Conservation (phyloP, 2,113 vertebrate species). For the Ahaetulla prasina region DNA sequence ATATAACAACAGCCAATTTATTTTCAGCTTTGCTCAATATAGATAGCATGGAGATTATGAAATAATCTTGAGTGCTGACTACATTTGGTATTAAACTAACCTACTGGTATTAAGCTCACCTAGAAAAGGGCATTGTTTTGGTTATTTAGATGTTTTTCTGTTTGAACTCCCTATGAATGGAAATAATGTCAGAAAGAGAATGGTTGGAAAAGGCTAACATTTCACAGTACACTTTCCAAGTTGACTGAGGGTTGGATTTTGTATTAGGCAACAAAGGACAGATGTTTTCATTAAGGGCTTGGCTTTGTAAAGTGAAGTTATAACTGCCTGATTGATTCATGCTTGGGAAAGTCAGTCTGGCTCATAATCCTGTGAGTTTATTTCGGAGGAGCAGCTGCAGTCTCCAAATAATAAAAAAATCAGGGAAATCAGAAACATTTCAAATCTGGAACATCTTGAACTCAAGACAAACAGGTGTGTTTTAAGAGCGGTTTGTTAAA, state of each 20-base stretch:
- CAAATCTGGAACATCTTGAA: background rate
- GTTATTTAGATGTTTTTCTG: background rate
- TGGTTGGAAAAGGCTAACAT: background rate
- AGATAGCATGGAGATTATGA: background rate
- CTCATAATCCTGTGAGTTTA: background rate
- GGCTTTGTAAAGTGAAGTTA: background rate
- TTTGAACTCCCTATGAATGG: background rate
- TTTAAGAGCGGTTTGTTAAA: background rate
- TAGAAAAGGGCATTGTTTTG: background rate
- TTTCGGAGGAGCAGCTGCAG: background rate
- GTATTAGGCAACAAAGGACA: background rate
- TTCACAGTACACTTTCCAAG: background rate
- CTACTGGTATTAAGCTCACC: constrained; percentile 16
- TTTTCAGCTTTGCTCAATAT: background rate
- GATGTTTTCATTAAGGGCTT: background rate
- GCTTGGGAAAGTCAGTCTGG: background rate
- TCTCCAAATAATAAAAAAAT: background rate
- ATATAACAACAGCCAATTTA: background rate
- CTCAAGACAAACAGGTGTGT: background rate
- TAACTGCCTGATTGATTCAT: background rate
- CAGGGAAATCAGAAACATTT: background rate
- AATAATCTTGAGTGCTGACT: constrained; percentile 17
- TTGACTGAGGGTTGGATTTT: background rate
- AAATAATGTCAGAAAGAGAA: background rate
- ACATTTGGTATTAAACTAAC: constrained; percentile 7